These are phyloP conservation scores for Corydoras sp. DNA, from an alignment of 2,113 vertebrate species.

Conservation along the genomic window DNA sequence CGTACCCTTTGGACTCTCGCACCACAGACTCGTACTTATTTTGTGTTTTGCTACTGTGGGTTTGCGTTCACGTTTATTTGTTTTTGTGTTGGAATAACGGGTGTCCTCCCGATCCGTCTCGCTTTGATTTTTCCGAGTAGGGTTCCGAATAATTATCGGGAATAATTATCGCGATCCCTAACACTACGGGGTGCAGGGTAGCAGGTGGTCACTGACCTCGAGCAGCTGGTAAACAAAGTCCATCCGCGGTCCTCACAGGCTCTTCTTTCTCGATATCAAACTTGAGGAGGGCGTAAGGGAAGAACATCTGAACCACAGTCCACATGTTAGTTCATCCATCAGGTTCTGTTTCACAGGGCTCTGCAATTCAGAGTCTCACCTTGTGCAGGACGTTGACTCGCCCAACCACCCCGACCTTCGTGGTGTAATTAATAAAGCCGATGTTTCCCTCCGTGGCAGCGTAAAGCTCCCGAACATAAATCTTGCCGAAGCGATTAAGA, in stretches of 20 bases:
- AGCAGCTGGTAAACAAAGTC: conserved; percentile 68
- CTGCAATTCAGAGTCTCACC: conserved; percentile 50
- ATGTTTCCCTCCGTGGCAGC: conserved; percentile 83
- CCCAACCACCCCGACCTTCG: conserved; percentile 75
- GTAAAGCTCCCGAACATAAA: conserved; percentile 73
- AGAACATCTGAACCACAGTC: conserved; percentile 58
- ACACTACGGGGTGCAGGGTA: not conserved
- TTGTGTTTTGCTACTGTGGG: too few relatives aligned
- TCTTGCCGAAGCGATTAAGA: conserved; percentile 74
- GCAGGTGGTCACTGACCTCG: conserved; percentile 56
- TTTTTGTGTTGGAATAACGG: too few relatives aligned
- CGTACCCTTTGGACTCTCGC: too few relatives aligned
- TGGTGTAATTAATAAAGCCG: conserved; percentile 78
- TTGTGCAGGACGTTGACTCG: conserved; percentile 60
- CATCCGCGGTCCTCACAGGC: conserved; percentile 66
- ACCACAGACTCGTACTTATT: too few relatives aligned
- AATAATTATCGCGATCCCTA: too few relatives aligned
- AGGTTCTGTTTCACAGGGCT: not conserved
- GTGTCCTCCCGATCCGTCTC: too few relatives aligned
- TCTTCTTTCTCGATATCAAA: conserved; percentile 74
- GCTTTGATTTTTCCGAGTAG: too few relatives aligned
- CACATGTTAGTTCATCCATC: not conserved
- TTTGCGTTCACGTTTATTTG: too few relatives aligned
- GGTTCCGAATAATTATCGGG: too few relatives aligned
- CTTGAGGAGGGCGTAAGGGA: conserved; percentile 70